These are phyloP conservation scores for Pseudopleuronectes americanus DNA, from an alignment of 2,797 vertebrate species.

Conservation along the genomic window DNA sequence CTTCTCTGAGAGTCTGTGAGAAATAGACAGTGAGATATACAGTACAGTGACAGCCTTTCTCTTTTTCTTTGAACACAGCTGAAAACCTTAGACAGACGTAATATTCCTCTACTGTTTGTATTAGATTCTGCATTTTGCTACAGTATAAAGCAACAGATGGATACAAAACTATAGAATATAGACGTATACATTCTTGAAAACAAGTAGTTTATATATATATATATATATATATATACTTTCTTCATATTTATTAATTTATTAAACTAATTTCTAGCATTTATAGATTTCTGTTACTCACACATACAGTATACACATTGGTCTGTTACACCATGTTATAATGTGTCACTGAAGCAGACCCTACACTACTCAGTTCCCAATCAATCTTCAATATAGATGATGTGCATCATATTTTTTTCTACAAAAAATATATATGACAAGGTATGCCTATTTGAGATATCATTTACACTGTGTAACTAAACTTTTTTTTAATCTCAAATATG, in stretches of 20 bases:
- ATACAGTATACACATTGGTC: slow-evolving; percentile 69
- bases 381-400: slow-evolving; percentile 72
- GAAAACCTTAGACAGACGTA: slow-evolving; percentile 48
- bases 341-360: slow-evolving; percentile 70
- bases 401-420: slow-evolving; percentile 76
- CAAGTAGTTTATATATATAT: slow-evolving; percentile 59
- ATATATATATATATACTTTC: slow-evolving; percentile 39
- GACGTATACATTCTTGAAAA: slow-evolving; percentile 79
- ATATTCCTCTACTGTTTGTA: slow-evolving; percentile 69
- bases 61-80: slow-evolving; percentile 67
- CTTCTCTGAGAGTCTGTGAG: slow-evolving; percentile 56
- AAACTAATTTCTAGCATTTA: slow-evolving; percentile 74
- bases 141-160: slow-evolving; percentile 82
- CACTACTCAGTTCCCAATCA: slow-evolving; percentile 68
- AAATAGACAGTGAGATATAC: slow-evolving; percentile 68
- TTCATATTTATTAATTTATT: slow-evolving; percentile 64
- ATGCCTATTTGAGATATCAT: slow-evolving; percentile 75
- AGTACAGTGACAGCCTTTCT: slow-evolving; percentile 64
- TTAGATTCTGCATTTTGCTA: slow-evolving; percentile 81
- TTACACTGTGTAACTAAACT: slow-evolving; percentile 72
- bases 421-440: slow-evolving; percentile 75
- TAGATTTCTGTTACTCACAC: slow-evolving; percentile 76
- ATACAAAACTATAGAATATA: slow-evolving; percentile 91
- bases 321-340: slow-evolving; percentile 70
- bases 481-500: slow-evolving; percentile 35